Evolutionary conservation across 2,888 invertebrate genomes (phyloP), one percentile per base, ranked within the genome.

Genomic region (Apodemia duryi): DNA sequence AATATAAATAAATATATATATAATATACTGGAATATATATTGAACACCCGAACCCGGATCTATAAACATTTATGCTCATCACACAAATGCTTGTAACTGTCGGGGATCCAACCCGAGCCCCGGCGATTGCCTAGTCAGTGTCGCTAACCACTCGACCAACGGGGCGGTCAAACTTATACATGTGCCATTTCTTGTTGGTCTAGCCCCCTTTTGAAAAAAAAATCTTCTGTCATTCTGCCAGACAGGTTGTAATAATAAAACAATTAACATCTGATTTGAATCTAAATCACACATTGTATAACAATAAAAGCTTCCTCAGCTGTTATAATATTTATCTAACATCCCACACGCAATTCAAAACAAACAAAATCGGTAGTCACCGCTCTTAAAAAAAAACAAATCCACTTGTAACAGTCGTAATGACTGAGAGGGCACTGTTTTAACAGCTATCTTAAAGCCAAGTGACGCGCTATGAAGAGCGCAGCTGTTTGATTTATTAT

Each of bases 401-500:
- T 38, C 65, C 69, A 70, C 69, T 68, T 67, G 66, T 63, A 69
- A 46, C 69, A 62, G 51, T 54, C 63, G 52, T 61, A 63, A 64
- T 65, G 64, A 64, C 62, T 62, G 60, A 64, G 60, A 64, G 65
- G 64, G 68, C 61, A 67, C 67, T 69, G 67, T 71, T 70, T 70
- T 68, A 71, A 70, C 68, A 66, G 67, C 70, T 68, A 64, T 62
- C 64, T 28, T 35, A 35, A 35, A 13, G 35, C 57, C 13, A 60
- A 63, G 66, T 66, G 69, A 68, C 64, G 69, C 63, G 68, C 67
- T 68, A 68, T 66, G 68, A 68, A 66, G 62, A 63, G 57, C 63
- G 67, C 65, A 64, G 68, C 65, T 66, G 71, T 67, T 63, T 57
- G 63, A 66, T 65, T 66, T 69, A 66, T n/a, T 49, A 49, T 13